phyloP scores from a whole-genome alignment of 2,113 vertebrate species.

The Sterrhoptilus dennistouni region DNA sequence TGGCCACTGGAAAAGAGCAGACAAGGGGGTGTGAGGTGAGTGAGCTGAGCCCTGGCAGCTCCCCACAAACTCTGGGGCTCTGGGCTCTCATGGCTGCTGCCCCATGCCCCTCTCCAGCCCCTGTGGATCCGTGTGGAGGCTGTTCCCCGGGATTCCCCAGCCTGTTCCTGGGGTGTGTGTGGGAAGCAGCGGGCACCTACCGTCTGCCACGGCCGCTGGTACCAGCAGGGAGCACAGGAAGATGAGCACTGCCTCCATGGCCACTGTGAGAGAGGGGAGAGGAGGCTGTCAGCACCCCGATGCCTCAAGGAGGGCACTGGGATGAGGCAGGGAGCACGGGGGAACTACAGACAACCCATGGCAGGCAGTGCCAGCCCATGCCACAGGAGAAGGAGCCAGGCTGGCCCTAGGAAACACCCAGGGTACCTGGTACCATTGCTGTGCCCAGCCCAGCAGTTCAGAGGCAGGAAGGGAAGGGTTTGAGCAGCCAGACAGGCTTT shows the following conservation, averaged over 20 bases:
- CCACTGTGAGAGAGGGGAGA: conserved; percentile 68
- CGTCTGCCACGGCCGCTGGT: conserved; percentile 74
- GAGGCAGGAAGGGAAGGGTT: not conserved
- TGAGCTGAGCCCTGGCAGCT: not conserved
- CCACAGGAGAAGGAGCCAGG: not conserved
- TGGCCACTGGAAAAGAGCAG: conserved; percentile 34
- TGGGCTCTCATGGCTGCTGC: not conserved
- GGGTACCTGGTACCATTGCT: not conserved
- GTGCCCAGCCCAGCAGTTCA: fast-evolving
- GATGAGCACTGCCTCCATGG: conserved; percentile 89
- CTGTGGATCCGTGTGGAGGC: fast-evolving
- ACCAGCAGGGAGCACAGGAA: conserved; percentile 86
- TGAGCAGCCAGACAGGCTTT: not conserved
- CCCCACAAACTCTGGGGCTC: not conserved
- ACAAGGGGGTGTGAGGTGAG: not conserved
- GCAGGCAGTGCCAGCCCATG: not conserved
- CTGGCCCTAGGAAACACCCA: not conserved
- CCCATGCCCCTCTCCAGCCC: fast-evolving
- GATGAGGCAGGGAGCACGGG: fast-evolving
- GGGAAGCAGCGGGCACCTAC: conserved; percentile 71
- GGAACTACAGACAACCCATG: fast-evolving
- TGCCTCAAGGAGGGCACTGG: not conserved
- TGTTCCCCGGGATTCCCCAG: fast-evolving
- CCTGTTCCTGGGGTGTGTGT: fast-evolving
- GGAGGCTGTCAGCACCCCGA: not conserved